phyloP scores from a whole-genome alignment of 2,113 vertebrate genomes.

The Columba janthina region DNA sequence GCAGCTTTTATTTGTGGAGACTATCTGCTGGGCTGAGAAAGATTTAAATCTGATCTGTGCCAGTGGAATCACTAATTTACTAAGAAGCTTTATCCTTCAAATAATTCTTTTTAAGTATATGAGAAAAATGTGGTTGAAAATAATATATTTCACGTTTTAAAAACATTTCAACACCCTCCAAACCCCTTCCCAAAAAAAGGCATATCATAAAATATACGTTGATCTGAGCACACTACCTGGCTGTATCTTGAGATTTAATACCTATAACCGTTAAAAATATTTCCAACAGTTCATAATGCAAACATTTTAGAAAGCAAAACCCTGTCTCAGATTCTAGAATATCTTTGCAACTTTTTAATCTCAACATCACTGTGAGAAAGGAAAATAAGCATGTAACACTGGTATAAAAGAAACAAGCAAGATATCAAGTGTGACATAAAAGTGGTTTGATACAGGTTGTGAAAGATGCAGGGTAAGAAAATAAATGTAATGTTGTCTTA shows the following conservation, averaged over 20 bases:
- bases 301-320: not conserved
- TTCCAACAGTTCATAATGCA: not conserved
- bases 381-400: not conserved
- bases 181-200: not conserved
- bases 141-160: not conserved
- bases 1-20: not conserved
- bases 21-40: not conserved
- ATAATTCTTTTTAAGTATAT: not conserved
- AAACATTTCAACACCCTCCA: not conserved
- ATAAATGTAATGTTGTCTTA: not conserved
- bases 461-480: slow-evolving; percentile 16
- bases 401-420: slow-evolving; percentile 8
- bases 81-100: not conserved
- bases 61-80: not conserved
- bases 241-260: not conserved
- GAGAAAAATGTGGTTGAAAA: not conserved
- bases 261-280: not conserved
- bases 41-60: not conserved
- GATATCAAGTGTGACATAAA: not conserved
- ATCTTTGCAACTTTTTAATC: not conserved
- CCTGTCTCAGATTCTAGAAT: not conserved
- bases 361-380: not conserved
- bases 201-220: not conserved
- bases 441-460: not conserved
- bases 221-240: not conserved